Evolutionary conservation across 2,113 vertebrate genomes (phyloP).

Genomic region (Mesoclemmys tuberculata): DNA sequence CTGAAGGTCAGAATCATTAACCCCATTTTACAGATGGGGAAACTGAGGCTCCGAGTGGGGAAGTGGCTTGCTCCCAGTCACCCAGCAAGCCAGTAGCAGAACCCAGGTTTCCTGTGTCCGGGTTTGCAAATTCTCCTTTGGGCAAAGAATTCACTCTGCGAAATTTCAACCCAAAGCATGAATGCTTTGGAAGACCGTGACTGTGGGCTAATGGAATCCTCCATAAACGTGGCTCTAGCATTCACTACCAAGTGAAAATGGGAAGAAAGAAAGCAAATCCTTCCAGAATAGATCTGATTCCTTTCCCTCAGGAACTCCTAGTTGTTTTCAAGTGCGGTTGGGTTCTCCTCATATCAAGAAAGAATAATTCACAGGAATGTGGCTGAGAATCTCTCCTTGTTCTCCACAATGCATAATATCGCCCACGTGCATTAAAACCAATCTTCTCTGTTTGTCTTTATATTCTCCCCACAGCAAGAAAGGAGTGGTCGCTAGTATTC

Average conservation of each 20-base stretch:
- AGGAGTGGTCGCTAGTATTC: conserved; percentile 33
- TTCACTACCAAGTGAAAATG: background rate
- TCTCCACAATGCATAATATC: background rate
- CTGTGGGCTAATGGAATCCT: background rate
- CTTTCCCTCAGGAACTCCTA: background rate
- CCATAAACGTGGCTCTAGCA: background rate
- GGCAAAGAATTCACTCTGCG: background rate
- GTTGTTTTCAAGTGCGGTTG: background rate
- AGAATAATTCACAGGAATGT: background rate
- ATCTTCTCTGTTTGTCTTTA: background rate
- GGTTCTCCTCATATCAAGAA: background rate
- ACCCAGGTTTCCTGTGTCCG: background rate
- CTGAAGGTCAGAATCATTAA: background rate
- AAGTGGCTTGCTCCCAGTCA: background rate
- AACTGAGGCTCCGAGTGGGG: background rate
- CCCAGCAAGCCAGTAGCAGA: background rate
- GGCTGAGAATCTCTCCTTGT: background rate
- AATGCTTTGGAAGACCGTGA: background rate
- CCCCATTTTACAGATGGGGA: background rate
- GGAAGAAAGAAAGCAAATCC: background rate
- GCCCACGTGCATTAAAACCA: background rate
- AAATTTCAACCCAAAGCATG: background rate
- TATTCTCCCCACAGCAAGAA: conserved; percentile 60
- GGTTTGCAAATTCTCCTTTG: background rate
- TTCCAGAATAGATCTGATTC: background rate